Evolutionary conservation across 2,888 invertebrate species (phyloP), one percentile per base, ranked within the genome.

Genomic region (Iphiclides podalirius): DNA sequence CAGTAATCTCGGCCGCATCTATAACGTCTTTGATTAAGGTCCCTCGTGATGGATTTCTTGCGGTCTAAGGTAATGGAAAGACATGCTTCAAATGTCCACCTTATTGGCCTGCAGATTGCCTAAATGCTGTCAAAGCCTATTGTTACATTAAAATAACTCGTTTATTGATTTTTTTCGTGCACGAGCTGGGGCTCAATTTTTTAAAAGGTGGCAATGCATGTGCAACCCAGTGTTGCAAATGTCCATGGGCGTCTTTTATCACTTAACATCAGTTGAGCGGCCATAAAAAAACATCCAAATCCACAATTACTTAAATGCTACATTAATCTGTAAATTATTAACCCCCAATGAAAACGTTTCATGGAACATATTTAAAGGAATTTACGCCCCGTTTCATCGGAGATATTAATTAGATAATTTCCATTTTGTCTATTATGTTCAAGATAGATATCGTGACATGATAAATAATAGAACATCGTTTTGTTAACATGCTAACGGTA

Each of bases 51-150:
- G 82, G 86, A 88, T 88, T 85, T 85, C 83, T 84, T 86, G 79
- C 75, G 66, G 73, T 73, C 75, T 71, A 77, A 79, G 82, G 75
- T 88, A 87, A 88, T 87, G 85, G 86, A 80, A 86, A 79, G 75
- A 66, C 82, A 86, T 88, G 81, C 79, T 74, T 88, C 87, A 88
- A 86, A 86, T 82, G 82, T 80, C 84, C 72, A 80, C 84, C 75
- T 82, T 86, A 87, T 87, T 87, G 84, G 81, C 76, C 70, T 67
- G 76, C 69, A 75, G 75, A 83, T 83, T 77, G 80, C 75, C 70
- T 79, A 81, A 79, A 85, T 82, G 70, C 75, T 73, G 75, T 70
- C 80, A 75, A 77, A 75, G 73, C 64, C 66, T 64, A 64, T 65
- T 70, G 66, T 75, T 70, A 1, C 66, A 75, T 77, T 72, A 75